Evolutionary conservation across 2,797 vertebrate genomes (phyloP).

Genomic region (Oreochromis grahami): DNA sequence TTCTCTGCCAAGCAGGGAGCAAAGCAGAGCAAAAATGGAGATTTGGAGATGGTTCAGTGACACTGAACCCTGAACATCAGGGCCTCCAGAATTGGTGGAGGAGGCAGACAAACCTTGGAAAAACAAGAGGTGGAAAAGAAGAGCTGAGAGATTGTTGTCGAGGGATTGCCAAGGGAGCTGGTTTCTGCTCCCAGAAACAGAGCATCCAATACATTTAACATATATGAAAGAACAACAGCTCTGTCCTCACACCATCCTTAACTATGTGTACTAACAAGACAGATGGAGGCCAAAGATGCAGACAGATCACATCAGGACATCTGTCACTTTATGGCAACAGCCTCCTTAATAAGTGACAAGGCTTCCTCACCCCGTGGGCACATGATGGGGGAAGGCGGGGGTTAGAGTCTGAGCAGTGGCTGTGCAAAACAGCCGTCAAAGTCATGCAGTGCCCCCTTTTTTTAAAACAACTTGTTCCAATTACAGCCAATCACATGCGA

Average conservation of each 20-base stretch:
- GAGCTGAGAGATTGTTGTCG: conserved; percentile 46
- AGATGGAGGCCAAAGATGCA: conserved; percentile 81
- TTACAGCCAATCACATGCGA: conserved; percentile 74
- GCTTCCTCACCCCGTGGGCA: conserved; percentile 78
- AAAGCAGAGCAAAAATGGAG: conserved; percentile 83
- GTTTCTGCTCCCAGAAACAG: conserved; percentile 53
- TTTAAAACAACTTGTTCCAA: conserved; percentile 72
- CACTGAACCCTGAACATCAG: conserved; percentile 79
- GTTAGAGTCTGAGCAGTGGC: conserved; percentile 45
- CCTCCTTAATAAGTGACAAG: conserved; percentile 87
- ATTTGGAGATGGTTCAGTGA: conserved; percentile 87
- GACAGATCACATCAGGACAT: conserved; percentile 92
- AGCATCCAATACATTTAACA: conserved; percentile 90
- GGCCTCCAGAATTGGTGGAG: conserved; percentile 79
- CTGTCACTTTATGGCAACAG: conserved; percentile 91
- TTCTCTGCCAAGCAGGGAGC: conserved; percentile 84
- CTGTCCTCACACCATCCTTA: conserved; percentile 77
- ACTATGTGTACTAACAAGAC: conserved; percentile 82
- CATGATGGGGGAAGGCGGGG: conserved; percentile 15
- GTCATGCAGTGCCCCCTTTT: conserved; percentile 66
- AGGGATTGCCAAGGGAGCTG: conserved; percentile 74
- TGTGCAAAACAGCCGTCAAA: conserved; percentile 69
- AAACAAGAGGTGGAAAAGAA: conserved; percentile 59
- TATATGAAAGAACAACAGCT: conserved; percentile 88
- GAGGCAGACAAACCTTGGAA: conserved; percentile 71